Evolutionary conservation across 2,113 vertebrate genomes (phyloP).

Genomic region (Paracanthobrama guichenoti): DNA sequence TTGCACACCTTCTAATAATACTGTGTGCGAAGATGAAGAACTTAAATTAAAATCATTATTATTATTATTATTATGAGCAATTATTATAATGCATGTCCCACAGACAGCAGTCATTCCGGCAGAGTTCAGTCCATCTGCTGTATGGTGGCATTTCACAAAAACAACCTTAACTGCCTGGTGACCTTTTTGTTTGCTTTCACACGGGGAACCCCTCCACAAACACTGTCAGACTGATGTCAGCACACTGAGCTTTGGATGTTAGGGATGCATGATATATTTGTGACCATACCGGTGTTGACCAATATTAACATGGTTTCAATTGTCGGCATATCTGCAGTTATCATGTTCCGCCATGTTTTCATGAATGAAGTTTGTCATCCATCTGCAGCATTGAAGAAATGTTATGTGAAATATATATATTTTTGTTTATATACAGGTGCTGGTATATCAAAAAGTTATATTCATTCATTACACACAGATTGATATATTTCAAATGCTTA

Average conservation of each 20-base stretch:
- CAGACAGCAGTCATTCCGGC: conserved; percentile 11
- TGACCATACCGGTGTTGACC: background rate
- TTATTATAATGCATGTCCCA: no score
- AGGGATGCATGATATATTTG: background rate
- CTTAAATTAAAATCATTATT: background rate
- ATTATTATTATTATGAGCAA: no score
- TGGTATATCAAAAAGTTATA: no score
- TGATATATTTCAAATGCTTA: no score
- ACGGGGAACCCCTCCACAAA: conserved; percentile 19
- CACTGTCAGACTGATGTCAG: conserved; percentile 56
- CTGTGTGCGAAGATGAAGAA: background rate
- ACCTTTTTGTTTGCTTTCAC: conserved; percentile 55
- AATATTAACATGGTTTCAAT: background rate
- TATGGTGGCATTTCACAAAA: conserved; percentile 22
- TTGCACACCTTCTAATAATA: background rate
- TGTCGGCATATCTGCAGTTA: background rate
- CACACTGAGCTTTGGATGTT: conserved; percentile 40
- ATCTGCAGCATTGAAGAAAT: background rate
- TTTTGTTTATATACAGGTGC: no score
- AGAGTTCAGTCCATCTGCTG: conserved; percentile 36
- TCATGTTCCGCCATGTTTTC: background rate
- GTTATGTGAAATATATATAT: no score
- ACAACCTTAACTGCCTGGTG: conserved; percentile 49
- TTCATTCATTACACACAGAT: no score
- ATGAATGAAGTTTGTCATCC: background rate